Base-by-base conservation (phyloP, 1,140 invertebrate genomes). In the Trinorchestia longiramus region DNA sequence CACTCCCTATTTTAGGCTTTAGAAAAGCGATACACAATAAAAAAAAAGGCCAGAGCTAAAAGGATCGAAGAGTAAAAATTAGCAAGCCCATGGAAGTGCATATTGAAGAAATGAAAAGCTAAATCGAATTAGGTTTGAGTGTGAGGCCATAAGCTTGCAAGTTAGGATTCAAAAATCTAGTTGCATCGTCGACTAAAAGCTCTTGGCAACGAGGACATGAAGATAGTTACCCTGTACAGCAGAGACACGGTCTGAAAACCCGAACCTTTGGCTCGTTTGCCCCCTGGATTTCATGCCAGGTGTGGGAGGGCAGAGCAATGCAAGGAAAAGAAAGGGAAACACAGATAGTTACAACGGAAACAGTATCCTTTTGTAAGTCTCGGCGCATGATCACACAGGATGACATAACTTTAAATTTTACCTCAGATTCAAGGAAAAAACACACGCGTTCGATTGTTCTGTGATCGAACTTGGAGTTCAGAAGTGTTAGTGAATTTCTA, bases 191-290 rank as follows among this genome's bases (percentile, higher is more conserved):
- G 62, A 3, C 62, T 77, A 90, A 42, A 90, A 90, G 43, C 88
- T 41, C n/a, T 41, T 43, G 36, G 88, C 41, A 96, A 40, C 92
- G 94, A 77, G 62, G 62, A 77, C 47, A 77, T 36, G 53, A 40
- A 28, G 45, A 95, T 97, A 97, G 97, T 98, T 98, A 98, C 98
- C 98, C 98, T 98, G 98, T 99, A 98, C 97, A 98, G 98, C 97
- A 98, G 98, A 97, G 98, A 99, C 97, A 99, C 98, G 97, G 98
- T 99, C 98, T 99, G 98, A 98, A 99, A 99, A 97, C 98, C 98
- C 97, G 98, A 98, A 97, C 98, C 98, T 98, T 98, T 98, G 97
- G 98, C 97, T 97, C 98, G 98, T 97, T 98, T 98, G 95, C 97
- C 98, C 97, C 98, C 98, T 98, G 97, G 95, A 47, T 96, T 96